phyloP scores from a whole-genome alignment of 1,140 invertebrate genomes.

The Caenorhabditis latens region DNA sequence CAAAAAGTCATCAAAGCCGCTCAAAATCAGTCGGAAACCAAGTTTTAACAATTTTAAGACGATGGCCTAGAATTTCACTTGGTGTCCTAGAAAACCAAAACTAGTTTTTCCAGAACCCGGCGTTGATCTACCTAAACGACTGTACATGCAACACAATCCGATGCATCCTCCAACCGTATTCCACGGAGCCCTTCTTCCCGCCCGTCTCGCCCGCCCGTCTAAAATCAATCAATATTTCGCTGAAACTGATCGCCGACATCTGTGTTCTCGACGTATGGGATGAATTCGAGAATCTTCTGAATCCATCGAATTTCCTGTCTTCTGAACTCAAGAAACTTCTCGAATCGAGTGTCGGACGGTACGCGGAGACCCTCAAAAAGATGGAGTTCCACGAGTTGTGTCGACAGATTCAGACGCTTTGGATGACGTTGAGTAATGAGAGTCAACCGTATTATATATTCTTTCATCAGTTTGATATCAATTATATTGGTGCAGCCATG shows the following conservation, averaged over 20 bases:
- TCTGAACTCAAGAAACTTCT: constrained; percentile 20
- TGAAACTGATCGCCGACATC: constrained; percentile 34
- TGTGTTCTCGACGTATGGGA: constrained; percentile 35
- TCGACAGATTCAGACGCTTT: not conserved
- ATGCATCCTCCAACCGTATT: not conserved
- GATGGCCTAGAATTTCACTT: too few relatives aligned
- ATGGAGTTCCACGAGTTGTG: constrained; percentile 30
- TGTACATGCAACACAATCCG: constrained; percentile 27
- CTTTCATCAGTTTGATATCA: constrained; percentile 48
- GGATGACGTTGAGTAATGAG: constrained; percentile 22
- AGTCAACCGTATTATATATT: constrained; percentile 26
- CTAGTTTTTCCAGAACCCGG: constrained; percentile 2
- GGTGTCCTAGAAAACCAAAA: too few relatives aligned
- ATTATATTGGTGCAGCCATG: constrained; percentile 43
- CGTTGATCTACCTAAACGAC: constrained; percentile 19
- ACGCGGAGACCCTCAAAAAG: constrained; percentile 16
- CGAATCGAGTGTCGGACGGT: not conserved
- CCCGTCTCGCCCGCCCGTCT: not conserved
- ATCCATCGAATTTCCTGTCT: constrained; percentile 39
- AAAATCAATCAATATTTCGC: constrained; percentile 14
- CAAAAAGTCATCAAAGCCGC: too few relatives aligned
- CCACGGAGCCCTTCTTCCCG: constrained; percentile 7
- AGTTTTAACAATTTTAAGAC: too few relatives aligned
- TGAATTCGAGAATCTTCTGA: constrained; percentile 21
- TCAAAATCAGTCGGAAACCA: too few relatives aligned